Evolutionary conservation across 2,888 invertebrate species (phyloP).

Genomic region (Phaedon cochleariae): DNA sequence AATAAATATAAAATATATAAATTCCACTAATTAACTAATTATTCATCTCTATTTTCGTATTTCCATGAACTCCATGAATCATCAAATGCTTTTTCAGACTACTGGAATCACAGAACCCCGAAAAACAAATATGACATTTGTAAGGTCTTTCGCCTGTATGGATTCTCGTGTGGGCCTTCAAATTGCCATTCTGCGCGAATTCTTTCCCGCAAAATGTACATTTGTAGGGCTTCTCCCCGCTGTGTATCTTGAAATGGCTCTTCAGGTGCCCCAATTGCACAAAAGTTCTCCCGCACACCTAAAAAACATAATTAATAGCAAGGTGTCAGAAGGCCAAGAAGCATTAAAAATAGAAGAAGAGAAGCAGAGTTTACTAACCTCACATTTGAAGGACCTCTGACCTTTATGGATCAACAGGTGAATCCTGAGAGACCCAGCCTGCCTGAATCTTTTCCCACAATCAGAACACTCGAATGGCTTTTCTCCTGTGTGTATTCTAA

Average conservation of each 20-base stretch:
- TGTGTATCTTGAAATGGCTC: slow-evolving; percentile 36
- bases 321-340: too few species aligned
- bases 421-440: slow-evolving; percentile 29
- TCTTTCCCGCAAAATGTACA: slow-evolving; percentile 35
- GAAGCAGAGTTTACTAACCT: not conserved
- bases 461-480: slow-evolving; percentile 31
- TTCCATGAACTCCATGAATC: slow-evolving; percentile 21
- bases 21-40: not conserved
- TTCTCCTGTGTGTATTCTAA: slow-evolving; percentile 36
- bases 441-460: slow-evolving; percentile 35
- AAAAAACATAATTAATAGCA: not conserved
- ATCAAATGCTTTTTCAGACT: slow-evolving; percentile 46
- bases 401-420: slow-evolving; percentile 37
- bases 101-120: slow-evolving; percentile 42
- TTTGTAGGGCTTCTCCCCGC: slow-evolving; percentile 34
- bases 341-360: too few species aligned
- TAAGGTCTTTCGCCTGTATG: slow-evolving; percentile 44
- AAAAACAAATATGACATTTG: slow-evolving; percentile 38
- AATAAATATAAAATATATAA: too few species aligned
- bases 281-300: slow-evolving; percentile 29
- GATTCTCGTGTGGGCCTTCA: slow-evolving; percentile 35
- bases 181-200: slow-evolving; percentile 35
- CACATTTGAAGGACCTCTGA: slow-evolving; percentile 33
- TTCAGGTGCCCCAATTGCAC: slow-evolving; percentile 35
- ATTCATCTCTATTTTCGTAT: not conserved